Percentiles rank a stretch among this genome's conserved stretches.
Conservation (phyloP, 2,797 vertebrate species). For the Enteromius radiatus region DNA sequence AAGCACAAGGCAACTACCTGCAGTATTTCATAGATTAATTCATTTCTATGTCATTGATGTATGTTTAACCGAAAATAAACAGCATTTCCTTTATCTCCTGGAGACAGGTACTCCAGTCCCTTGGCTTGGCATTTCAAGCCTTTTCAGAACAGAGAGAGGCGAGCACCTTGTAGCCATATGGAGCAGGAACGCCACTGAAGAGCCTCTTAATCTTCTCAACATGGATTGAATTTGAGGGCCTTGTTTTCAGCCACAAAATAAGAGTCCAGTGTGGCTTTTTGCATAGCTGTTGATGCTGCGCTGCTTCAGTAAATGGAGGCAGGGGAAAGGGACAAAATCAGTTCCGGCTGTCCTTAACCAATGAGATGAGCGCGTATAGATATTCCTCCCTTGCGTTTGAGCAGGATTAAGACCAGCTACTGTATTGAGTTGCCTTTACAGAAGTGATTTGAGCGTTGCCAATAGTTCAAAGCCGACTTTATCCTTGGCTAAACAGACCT, state of each 20-base stretch:
- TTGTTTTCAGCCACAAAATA: conserved; percentile 66
- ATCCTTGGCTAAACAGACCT: conserved; percentile 39
- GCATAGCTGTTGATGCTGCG: conserved; percentile 51
- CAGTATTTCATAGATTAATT: conserved; percentile 19
- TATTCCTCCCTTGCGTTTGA: neutral
- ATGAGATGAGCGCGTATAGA: neutral
- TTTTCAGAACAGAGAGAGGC: conserved; percentile 59
- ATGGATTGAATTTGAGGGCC: conserved; percentile 68
- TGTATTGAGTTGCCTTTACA: conserved; percentile 55
- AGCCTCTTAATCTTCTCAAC: conserved; percentile 73
- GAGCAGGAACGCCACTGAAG: conserved; percentile 66
- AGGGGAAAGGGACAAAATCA: neutral
- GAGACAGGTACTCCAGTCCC: conserved; percentile 58
- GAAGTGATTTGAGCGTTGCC: conserved; percentile 52
- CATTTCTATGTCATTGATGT: conserved; percentile 22
- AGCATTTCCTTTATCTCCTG: conserved; percentile 21
- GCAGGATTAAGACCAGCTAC: conserved; percentile 54
- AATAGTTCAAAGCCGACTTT: conserved; percentile 55
- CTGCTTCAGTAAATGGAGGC: neutral
- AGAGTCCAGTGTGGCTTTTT: conserved; percentile 58
- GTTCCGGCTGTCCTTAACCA: conserved; percentile 17
- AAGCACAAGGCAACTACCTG: conserved; percentile 5
- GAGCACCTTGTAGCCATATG: conserved; percentile 75
- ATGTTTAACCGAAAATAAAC: conserved; percentile 34
- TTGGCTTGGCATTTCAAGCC: conserved; percentile 59